phyloP scores from a whole-genome alignment of 2,888 invertebrate species.

The Pristionchus japonicus region DNA sequence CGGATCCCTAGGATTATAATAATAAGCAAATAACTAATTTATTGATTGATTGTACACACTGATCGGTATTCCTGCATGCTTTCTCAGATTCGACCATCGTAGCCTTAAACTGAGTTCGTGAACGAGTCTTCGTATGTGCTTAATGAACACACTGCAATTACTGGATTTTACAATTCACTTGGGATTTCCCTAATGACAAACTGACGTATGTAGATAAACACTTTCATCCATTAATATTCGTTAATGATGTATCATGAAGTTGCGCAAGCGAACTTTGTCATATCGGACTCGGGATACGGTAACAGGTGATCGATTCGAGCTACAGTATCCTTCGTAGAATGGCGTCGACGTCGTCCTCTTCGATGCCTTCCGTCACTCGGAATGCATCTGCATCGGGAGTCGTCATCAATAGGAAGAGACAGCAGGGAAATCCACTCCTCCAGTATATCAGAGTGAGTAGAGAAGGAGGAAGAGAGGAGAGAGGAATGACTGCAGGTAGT shows the following conservation, averaged over 20 bases:
- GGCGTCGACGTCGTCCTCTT: constrained; percentile 27
- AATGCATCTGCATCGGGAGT: constrained; percentile 51
- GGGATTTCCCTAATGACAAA: background rate
- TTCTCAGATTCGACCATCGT: constrained; percentile 33
- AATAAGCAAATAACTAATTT: constrained; percentile 16
- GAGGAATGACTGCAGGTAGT: constrained; percentile 51
- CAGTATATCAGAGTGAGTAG: constrained; percentile 63
- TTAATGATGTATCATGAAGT: background rate
- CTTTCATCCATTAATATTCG: background rate
- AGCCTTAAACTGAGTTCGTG: constrained; percentile 26
- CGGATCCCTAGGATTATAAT: background rate
- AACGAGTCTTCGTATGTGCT: constrained; percentile 25
- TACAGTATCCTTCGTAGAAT: background rate
- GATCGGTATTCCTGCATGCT: background rate
- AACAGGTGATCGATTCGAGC: too few species aligned
- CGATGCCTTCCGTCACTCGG: background rate
- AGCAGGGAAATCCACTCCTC: constrained; percentile 74
- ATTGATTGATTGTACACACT: constrained; percentile 31
- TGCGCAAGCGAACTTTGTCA: constrained; percentile 18
- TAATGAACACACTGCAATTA: background rate
- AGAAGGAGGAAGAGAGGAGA: background rate
- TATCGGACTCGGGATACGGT: background rate
- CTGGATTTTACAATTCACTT: constrained; percentile 21
- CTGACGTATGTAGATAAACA: background rate
- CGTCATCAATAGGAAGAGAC: constrained; percentile 68